phyloP scores from a whole-genome alignment of 2,797 vertebrate genomes.

The Oryzias sinensis region DNA sequence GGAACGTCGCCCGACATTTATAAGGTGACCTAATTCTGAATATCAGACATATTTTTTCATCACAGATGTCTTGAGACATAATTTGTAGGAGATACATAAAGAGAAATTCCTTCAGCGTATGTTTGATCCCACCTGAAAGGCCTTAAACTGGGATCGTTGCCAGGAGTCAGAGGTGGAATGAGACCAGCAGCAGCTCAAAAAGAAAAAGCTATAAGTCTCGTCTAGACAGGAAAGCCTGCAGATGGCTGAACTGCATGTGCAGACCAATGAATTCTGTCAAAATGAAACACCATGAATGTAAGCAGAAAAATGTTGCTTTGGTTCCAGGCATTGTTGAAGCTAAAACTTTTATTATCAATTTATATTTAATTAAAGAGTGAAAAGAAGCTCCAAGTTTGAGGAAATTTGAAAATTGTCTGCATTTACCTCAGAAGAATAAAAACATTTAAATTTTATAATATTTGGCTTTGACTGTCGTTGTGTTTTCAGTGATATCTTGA shows the following conservation, averaged over 20 bases:
- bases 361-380: no score
- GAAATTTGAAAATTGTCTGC: no score
- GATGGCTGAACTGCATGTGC: constrained; percentile 36
- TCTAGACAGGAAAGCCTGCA: constrained; percentile 59
- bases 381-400: no score
- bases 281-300: constrained; percentile 11
- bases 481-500: no score
- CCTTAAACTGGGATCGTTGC: constrained; percentile 38
- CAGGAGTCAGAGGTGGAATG: constrained; percentile 48
- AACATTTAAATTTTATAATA: no score
- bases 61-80: neutral
- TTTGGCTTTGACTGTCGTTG: no score
- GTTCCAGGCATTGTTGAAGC: no score
- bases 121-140: constrained; percentile 49
- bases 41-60: no score
- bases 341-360: no score
- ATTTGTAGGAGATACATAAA: neutral
- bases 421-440: no score
- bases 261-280: constrained; percentile 6
- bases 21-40: no score
- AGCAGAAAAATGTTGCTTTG: neutral
- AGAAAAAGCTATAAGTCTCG: constrained; percentile 51
- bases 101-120: constrained; percentile 21
- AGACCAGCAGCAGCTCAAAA: constrained; percentile 45
- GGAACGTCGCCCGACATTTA: no score